Percentiles rank a stretch among this genome's conserved stretches.
Conservation (phyloP, 2,113 vertebrate species). For the Ageneiosus marmoratus region DNA sequence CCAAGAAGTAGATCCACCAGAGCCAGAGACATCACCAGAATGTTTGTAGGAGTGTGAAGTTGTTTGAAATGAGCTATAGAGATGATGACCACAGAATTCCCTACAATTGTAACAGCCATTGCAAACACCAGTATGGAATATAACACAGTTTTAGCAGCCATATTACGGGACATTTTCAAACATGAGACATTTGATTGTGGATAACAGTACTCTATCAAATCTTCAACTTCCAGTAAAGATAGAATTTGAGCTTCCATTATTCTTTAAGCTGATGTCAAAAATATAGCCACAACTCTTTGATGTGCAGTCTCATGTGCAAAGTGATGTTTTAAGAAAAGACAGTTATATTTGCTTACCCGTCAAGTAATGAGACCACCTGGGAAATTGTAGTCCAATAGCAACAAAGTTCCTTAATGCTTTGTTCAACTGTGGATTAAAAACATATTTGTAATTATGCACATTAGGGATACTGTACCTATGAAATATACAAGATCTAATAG, state of each 20-base stretch:
- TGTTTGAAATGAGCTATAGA: too few species aligned
- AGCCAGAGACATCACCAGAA: too few species aligned
- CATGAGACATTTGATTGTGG: conserved; percentile 64
- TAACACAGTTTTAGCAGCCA: conserved; percentile 49
- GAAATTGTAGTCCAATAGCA: neutral
- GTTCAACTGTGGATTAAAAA: neutral
- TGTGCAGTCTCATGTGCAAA: neutral
- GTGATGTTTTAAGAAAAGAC: neutral
- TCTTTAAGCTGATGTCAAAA: neutral
- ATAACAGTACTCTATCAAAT: conserved; percentile 57
- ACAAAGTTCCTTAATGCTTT: neutral
- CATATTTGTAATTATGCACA: neutral
- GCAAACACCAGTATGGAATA: conserved; percentile 51
- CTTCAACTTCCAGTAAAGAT: too few species aligned
- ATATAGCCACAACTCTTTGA: neutral
- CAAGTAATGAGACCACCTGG: conserved; percentile 13
- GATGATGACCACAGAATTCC: conserved; percentile 60
- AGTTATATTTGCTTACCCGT: neutral
- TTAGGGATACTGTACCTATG: neutral
- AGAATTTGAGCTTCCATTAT: conserved; percentile 27
- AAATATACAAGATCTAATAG: neutral
- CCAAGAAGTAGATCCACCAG: too few species aligned
- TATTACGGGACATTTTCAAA: conserved; percentile 51
- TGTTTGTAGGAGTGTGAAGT: too few species aligned
- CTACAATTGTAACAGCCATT: conserved; percentile 50